phyloP scores from a whole-genome alignment of 1,140 invertebrate genomes.

The Amyelois transitella region DNA sequence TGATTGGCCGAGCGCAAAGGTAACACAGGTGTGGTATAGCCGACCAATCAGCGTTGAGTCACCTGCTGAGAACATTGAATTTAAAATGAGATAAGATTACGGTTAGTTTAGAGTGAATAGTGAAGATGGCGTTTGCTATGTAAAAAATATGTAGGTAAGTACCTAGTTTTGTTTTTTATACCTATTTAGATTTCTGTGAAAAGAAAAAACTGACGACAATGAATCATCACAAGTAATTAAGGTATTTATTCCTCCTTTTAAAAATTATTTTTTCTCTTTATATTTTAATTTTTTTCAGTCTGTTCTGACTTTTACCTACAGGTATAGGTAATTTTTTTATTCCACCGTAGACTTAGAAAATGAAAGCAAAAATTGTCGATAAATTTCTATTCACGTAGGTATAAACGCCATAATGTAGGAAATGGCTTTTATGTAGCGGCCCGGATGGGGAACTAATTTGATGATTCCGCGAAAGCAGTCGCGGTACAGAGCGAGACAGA shows the following conservation, averaged over 20 bases:
- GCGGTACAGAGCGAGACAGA: neutral
- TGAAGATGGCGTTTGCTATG: neutral
- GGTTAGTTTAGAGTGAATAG: neutral
- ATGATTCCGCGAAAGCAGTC: neutral
- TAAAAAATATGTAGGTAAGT: too few species aligned
- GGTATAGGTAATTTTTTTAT: too few species aligned
- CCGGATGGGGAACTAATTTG: neutral
- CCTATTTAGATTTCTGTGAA: too few species aligned
- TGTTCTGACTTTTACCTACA: too few species aligned
- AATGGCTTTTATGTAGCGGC: neutral
- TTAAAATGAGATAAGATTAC: neutral
- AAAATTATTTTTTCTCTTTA: too few species aligned
- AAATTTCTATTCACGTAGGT: neutral
- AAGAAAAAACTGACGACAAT: too few species aligned
- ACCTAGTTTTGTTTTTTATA: too few species aligned
- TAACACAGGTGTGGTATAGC: slow-evolving; percentile 33
- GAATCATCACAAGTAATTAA: too few species aligned
- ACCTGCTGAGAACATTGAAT: neutral
- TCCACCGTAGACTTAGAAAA: too few species aligned
- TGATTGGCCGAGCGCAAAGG: slow-evolving; percentile 31
- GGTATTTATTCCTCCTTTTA: too few species aligned
- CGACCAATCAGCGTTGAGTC: slow-evolving; percentile 24
- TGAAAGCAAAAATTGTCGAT: neutral
- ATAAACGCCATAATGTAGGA: neutral
- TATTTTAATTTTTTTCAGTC: too few species aligned